Base-by-base conservation (phyloP, 2,113 vertebrate genomes). In the Oryctolagus cuniculus region DNA sequence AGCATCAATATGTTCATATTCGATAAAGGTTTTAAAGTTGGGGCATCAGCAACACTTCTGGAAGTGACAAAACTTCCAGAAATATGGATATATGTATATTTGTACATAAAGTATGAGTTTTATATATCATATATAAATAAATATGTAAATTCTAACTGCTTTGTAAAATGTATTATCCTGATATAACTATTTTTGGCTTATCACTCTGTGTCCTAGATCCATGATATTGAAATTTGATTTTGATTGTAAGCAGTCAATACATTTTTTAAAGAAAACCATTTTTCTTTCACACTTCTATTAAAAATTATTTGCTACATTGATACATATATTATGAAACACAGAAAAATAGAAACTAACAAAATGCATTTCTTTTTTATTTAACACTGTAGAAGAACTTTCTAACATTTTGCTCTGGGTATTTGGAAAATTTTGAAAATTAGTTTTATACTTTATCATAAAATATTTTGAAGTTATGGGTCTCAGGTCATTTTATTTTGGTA, bases 341-440 rank as follows among this genome's bases (percentile, higher is more conserved):
- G 3, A 36, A 17, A 38, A 78, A 31, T 5, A 58, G n/a, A 87
- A 53, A 64, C 3, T 17, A 87, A 78, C 2, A 69, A 80, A 49
- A 36, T 29, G 82, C 19, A 25, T 77, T 94, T 94, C 10, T 55
- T 55, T 84, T 49, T 87, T 86, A 89, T 13, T 67, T 79, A 91
- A 92, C 36, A 29, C 6, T 79, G 34, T 13, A 75, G 49, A 64
- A 87, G 81, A 81, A 53, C 10, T 27, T 34, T 61, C 6, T 84
- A 16, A 51, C 16, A 22, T 86, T 55, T 87, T 89, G 10, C 5
- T 79, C 16, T 44, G 12, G 49, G 0, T 87, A 31, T 80, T 75
- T 72, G 89, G 12, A 74, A 95, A 91, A 61, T 82, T 91, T 88
- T 67, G 21, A 87, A 31, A 86, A 92, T 21, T 17, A 0, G 6